phyloP scores from a whole-genome alignment of 92 coral and sea anemone genomes.

The Blastomussa wellsi region DNA sequence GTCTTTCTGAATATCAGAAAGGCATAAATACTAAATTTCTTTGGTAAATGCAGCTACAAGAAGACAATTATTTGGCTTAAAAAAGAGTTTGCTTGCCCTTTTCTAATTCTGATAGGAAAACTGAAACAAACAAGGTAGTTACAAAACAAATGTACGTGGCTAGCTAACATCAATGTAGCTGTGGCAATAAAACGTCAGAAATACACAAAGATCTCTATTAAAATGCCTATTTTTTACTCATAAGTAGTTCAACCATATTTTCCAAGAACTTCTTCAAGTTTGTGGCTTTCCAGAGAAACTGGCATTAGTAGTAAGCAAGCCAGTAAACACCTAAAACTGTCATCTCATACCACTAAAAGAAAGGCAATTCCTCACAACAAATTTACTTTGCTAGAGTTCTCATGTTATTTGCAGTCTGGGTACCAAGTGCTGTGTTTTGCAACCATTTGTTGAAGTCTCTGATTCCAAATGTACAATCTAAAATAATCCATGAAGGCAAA shows the following conservation, averaged over 20 bases:
- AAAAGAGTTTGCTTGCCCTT: neutral
- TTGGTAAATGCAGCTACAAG: neutral
- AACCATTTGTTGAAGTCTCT: neutral
- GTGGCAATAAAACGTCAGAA: neutral
- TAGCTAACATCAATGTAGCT: neutral
- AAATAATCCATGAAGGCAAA: neutral
- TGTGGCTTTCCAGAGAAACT: neutral
- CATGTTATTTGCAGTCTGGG: neutral
- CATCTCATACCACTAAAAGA: neutral
- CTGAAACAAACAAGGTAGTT: neutral
- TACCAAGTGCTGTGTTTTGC: neutral
- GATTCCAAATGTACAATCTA: neutral
- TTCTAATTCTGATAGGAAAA: constrained; percentile 41
- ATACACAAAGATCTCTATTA: neutral
- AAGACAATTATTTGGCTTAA: constrained; percentile 10
- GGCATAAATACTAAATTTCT: constrained; percentile 28
- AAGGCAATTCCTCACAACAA: neutral
- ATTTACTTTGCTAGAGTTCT: neutral
- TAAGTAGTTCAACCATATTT: neutral
- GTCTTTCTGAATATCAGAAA: constrained; percentile 49
- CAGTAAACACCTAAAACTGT: neutral
- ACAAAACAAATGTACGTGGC: neutral
- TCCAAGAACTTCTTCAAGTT: neutral
- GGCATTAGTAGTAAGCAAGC: neutral
- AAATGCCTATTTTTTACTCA: neutral